These are phyloP conservation scores for Labeo calbasu DNA, from an alignment of 2,797 vertebrate genomes.

Conservation along the genomic window DNA sequence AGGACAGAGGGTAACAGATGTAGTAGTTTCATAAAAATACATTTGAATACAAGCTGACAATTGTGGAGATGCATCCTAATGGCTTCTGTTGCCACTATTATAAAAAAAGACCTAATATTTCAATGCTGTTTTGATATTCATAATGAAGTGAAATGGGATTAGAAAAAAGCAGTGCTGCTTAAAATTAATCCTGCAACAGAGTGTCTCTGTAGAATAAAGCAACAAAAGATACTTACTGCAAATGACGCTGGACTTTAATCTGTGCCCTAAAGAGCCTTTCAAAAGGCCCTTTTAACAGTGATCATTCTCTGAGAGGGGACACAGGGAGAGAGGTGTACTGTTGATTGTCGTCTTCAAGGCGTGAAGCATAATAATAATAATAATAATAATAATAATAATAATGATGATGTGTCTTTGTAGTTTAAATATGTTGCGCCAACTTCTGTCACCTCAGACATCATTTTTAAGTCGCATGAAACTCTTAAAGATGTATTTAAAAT, in stretches of 20 bases:
- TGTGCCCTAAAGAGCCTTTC: slow-evolving; percentile 34
- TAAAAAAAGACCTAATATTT: background rate
- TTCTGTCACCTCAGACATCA: too few species aligned
- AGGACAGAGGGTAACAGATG: background rate
- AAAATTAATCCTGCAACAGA: slow-evolving; percentile 19
- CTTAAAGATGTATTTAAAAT: background rate
- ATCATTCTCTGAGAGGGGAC: background rate
- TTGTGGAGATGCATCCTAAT: background rate
- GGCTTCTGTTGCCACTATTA: background rate
- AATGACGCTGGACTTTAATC: slow-evolving; percentile 45
- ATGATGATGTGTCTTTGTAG: too few species aligned
- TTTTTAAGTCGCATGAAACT: background rate
- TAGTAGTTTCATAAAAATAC: background rate
- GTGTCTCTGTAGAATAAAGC: slow-evolving; percentile 14
- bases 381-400: background rate
- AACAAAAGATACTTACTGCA: slow-evolving; percentile 22
- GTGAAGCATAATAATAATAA: background rate
- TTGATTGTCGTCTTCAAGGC: background rate
- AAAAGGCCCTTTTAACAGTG: slow-evolving; percentile 20
- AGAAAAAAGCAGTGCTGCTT: background rate
- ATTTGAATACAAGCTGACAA: background rate
- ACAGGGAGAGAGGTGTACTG: background rate
- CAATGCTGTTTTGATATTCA: background rate
- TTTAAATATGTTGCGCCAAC: background rate
- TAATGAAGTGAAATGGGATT: slow-evolving; percentile 1